Evolutionary conservation across 2,113 vertebrate genomes (phyloP).

Genomic region (Protomyctophum bolini): DNA sequence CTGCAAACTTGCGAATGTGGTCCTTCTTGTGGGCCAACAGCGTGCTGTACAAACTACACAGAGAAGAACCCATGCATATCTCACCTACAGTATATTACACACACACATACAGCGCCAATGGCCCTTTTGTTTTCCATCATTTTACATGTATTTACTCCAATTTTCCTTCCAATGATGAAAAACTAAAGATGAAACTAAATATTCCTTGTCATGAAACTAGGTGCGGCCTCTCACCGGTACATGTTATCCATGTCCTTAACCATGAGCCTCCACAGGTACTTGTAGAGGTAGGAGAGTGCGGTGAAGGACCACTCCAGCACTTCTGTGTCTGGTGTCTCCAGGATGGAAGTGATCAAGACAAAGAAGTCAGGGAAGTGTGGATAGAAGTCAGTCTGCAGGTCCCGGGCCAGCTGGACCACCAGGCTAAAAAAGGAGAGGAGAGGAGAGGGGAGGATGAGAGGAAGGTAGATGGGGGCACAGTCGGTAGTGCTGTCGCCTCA

Average conservation of each 20-base stretch:
- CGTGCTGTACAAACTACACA: conserved; percentile 89
- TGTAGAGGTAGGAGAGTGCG: conserved; percentile 93
- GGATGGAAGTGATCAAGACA: conserved; percentile 83
- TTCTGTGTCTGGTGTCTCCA: conserved; percentile 94
- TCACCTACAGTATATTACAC: background rate
- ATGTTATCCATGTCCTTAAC: conserved; percentile 92
- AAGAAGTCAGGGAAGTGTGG: conserved; percentile 96
- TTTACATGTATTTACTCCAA: no score
- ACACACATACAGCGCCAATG: no score
- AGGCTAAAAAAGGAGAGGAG: conserved; percentile 75
- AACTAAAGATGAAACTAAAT: background rate
- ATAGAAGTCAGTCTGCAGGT: conserved; percentile 96
- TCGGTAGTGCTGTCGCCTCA: no score
- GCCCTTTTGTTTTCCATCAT: no score
- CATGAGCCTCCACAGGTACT: conserved; percentile 96
- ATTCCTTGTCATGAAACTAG: background rate
- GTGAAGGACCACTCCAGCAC: conserved; percentile 94
- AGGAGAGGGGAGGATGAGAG: background rate
- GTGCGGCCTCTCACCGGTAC: conserved; percentile 83
- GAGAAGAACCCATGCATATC: background rate
- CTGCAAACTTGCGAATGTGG: conserved; percentile 96
- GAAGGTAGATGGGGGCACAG: background rate
- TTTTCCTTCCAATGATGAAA: background rate
- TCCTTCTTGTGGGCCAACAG: conserved; percentile 92
- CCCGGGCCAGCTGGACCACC: conserved; percentile 93